Base-by-base conservation (phyloP, 2,113 vertebrate genomes). In the Odobenus rosmarus region DNA sequence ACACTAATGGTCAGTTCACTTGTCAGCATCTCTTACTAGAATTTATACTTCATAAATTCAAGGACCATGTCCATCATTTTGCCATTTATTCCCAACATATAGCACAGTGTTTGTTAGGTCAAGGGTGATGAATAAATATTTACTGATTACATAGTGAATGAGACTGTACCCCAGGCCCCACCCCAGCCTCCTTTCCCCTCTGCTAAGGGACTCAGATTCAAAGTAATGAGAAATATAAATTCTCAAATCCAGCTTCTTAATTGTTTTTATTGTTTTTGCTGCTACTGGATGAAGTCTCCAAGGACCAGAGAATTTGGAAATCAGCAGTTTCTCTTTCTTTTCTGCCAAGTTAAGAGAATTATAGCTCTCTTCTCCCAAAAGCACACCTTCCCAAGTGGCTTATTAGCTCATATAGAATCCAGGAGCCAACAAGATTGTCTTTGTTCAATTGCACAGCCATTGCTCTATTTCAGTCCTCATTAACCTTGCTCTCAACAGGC, bases 371-470 rank as follows among this genome's bases (percentile, higher is more conserved):
- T 93, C 64, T 94, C 90, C 84, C 93, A 26, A 85, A 96, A 74
- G 88, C n/a, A 49, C 23, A 90, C 31, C 49, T 28, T 97, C 96
- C 62, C 94, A 33, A 53, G 76, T 72, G 92, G 7, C 84, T 96
- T 92, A 92, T 94, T 95, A 97, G 26, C 53, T 95, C 21, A 21
- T 46, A 24, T 16, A 82, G 55, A 92, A 85, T 21, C 21, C 49
- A n/a, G 31, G 33, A 83, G 31, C 82, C 92, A 84, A 98, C 74
- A 97, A 96, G 69, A 81, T 85, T n/a, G 90, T 19, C 93, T 96
- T 95, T 96, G 94, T 97, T 95, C 49, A 14, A 49, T 21, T 26
- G 26, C 53, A 88, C 71, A 85, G 31, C 51, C 69, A 26, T 64
- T n/a, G 15, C 53, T 90, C 46, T 77, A 2, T 88, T 90, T 94